Percentiles rank a stretch among this genome's conserved stretches.
phyloP scores from a whole-genome alignment of 2,797 vertebrate species.

The Hyperoplus lanceolatus region DNA sequence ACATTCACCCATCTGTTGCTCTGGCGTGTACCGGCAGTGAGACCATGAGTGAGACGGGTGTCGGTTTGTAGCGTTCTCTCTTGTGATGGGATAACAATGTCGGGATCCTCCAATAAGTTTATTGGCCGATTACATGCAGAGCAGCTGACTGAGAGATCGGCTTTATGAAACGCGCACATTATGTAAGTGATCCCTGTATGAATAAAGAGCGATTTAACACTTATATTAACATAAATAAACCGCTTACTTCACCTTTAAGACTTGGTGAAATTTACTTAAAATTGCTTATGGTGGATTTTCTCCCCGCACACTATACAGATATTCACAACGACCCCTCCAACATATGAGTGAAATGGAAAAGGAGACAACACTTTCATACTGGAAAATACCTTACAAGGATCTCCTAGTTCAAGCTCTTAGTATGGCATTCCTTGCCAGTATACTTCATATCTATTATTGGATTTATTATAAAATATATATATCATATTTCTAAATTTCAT shows the following conservation, averaged over 20 bases:
- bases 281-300: slow-evolving; percentile 22
- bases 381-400: slow-evolving; percentile 12
- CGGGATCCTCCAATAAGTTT: too few relatives aligned
- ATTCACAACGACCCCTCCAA: neutral
- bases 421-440: slow-evolving; percentile 1
- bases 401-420: slow-evolving; percentile 39
- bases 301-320: neutral
- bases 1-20: too few relatives aligned
- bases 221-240: too few relatives aligned
- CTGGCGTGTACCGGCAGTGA: too few relatives aligned
- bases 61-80: too few relatives aligned
- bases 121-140: too few relatives aligned
- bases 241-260: slow-evolving; percentile 6
- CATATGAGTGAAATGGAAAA: slow-evolving; percentile 9
- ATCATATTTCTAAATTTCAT: slow-evolving; percentile 8
- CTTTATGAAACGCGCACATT: too few relatives aligned
- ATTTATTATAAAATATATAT: slow-evolving; percentile 14
- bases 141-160: too few relatives aligned
- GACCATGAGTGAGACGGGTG: too few relatives aligned
- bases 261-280: slow-evolving; percentile 33
- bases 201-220: too few relatives aligned
- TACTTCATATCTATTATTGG: neutral
- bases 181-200: too few relatives aligned
- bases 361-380: slow-evolving; percentile 20
- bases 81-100: too few relatives aligned